Base-by-base conservation (phyloP, 2,888 invertebrate species). In the Callinectes sapidus region DNA sequence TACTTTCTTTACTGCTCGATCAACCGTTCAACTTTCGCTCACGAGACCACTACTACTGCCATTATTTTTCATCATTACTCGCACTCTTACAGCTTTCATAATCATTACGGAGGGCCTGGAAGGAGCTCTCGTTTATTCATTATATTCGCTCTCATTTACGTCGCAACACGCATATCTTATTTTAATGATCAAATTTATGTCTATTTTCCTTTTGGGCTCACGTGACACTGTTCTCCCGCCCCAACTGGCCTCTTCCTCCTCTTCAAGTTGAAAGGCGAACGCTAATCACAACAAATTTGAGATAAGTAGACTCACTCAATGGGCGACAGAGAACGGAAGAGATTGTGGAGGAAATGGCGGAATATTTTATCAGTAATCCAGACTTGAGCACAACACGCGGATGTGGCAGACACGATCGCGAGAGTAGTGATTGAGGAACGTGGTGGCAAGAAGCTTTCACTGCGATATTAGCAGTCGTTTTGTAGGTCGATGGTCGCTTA, bases 401-500 rank as follows among this genome's bases (percentile, higher is more conserved):
- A 2, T 81, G 35, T 35, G 32, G 81, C 81, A 14, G 81, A 35
- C 14, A 81, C 35, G 81, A 8, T 8, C 5, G 18, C 35, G 18
- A 2, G 32, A 35, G 81, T 81, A 32, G 18, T 81, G 81, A 35
- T 61, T 23, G 81, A 16, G 35, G 71, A 48, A n/a, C 35, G 81
- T 81, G 81, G 81, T 35, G 81, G 16, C 16, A 81, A 14, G 32
- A 18, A 81, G 35, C 81, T 81, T 81, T 81, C 81, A 35, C 81
- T 18, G 35, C 35, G 18, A 81, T 35, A 81, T 81, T 81, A 32
- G 35, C 28, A 35, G 81, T 81, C 81, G 35, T 32, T 81, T 81
- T 81, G 81, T 81, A 81, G 18, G 81, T 81, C 81, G 14, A 81
- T 48, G 54, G 54, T 88, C 35, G 28, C 32, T 88, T 54, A 18